phyloP scores from a whole-genome alignment of 2,888 invertebrate species.

The Erebia aethiops region DNA sequence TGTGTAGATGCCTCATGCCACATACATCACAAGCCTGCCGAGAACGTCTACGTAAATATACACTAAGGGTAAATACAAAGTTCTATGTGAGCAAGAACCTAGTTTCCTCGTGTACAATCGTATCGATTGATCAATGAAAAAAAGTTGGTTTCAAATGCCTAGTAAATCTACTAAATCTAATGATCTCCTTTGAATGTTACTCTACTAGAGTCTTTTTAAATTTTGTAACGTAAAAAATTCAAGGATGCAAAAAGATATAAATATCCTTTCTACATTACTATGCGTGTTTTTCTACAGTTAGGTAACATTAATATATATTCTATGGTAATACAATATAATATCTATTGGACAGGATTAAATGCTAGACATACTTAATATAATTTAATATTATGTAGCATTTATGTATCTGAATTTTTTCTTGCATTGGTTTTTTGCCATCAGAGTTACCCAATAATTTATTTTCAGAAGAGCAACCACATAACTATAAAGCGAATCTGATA shows the following conservation, averaged over 20 bases:
- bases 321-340: too few relatives aligned
- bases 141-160: background rate
- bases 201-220: too few relatives aligned
- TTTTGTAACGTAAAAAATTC: too few relatives aligned
- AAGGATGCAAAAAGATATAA: too few relatives aligned
- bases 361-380: too few relatives aligned
- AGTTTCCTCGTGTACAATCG: conserved; percentile 46
- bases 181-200: background rate
- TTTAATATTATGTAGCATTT: background rate
- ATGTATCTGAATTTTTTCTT: background rate
- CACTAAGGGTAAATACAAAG: conserved; percentile 68
- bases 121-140: conserved; percentile 26
- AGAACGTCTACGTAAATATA: conserved; percentile 78
- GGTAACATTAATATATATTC: too few relatives aligned
- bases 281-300: too few relatives aligned
- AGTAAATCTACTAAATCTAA: background rate
- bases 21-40: conserved; percentile 69
- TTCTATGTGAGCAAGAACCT: conserved; percentile 57
- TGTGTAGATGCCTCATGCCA: conserved; percentile 49
- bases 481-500: conserved; percentile 35
- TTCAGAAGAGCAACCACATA: conserved; percentile 30
- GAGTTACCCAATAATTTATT: conserved; percentile 34
- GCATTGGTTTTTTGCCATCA: conserved; percentile 13
- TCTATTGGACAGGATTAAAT: too few relatives aligned
- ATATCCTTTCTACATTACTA: too few relatives aligned